Evolutionary conservation across 2,113 vertebrate genomes (phyloP), one percentile per base, ranked within the genome.

Genomic region (Ploceus nigricollis): DNA sequence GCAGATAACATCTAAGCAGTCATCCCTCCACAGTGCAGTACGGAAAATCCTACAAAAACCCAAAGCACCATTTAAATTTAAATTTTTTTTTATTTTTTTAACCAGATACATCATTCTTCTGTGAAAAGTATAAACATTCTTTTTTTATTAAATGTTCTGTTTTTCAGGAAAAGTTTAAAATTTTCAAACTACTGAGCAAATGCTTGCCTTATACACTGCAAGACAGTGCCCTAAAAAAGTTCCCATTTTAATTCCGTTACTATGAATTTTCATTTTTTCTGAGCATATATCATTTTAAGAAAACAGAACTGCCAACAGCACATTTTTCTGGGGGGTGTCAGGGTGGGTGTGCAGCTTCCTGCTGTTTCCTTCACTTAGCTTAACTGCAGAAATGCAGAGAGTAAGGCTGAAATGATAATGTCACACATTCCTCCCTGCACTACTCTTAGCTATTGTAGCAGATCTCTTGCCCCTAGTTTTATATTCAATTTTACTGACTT

Each of bases 261-360:
- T 76, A n/a, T 12, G 24, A 77, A 31, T 82, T 70, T 75, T 64
- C 31, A 1, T 15, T 53, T 82, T 73, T 91, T 66, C 47, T 61
- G 17, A 87, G 30, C 35, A 40, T 25, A 53, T 2, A 15, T 27
- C 22, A 56, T 47, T 68, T 81, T 50, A 89, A 87, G 35, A 63
- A 70, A 91, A 78, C 13, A 80, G 22, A 68, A 84, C 16, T 6
- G 3, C 24, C 66, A 90, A 37, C 12, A 50, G 20, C 35, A 72
- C 27, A 7, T 73, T 93, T 64, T 60, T 71, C 33, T 15, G 57
- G 44, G 30, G 22, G 20, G 1, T 0, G 0, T 37, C 12, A 10
- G 12, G 9, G 72, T 63, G 25, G 31, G 3, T 50, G 10, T 2
- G 1, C 60, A 72, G 68, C 61, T 85, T 78, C 24, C 58, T 65